Evolutionary conservation across 2,888 invertebrate genomes (phyloP), one percentile per base, ranked within the genome.

Genomic region (Toxonevra muliebris): DNA sequence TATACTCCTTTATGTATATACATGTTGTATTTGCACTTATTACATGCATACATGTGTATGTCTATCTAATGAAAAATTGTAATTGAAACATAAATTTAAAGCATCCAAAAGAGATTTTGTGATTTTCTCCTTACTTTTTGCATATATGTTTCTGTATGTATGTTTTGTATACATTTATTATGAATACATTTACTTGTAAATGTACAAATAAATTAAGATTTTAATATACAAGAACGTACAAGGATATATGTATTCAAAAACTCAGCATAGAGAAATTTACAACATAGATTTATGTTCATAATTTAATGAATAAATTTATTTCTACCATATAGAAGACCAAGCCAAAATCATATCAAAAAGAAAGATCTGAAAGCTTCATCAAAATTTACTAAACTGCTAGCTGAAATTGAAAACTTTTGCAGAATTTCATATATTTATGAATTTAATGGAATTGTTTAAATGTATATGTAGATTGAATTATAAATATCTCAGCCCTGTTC

Each of bases 31-130:
- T 48, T 48, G 12, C 15, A 48, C 15, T 15, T 48, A 2, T 48
- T 15, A 5, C 15, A 48, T 15, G 8, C 12, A 48, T 43, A 15
- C 15, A 3, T 48, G 15, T 15, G 48, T n/a, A 15, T 48, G 48
- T 48, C 8, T 48, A 15, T 48, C 13, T n/a, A 15, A n/a, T 12
- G 12, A 8, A 15, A 48, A 48, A 48, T 48, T 48, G 48, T 48
- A 48, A 48, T 48, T 48, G 48, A 48, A 48, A 48, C 48, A 48
- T 48, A 48, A 48, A 48, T 48, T 48, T 48, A 8, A 48, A 48
- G 8, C 12, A 12, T 8, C 48, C 15, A 5, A 48, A 30, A 15
- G 8, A n/a, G 48, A 48, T 30, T 30, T 30, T 30, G 30, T 7
- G 2, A 4, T 30, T 30, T 30, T 30, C 30, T 30, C 2, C 30